phyloP scores from a whole-genome alignment of 2,888 invertebrate species.

The Trichogramma dendrolimi region DNA sequence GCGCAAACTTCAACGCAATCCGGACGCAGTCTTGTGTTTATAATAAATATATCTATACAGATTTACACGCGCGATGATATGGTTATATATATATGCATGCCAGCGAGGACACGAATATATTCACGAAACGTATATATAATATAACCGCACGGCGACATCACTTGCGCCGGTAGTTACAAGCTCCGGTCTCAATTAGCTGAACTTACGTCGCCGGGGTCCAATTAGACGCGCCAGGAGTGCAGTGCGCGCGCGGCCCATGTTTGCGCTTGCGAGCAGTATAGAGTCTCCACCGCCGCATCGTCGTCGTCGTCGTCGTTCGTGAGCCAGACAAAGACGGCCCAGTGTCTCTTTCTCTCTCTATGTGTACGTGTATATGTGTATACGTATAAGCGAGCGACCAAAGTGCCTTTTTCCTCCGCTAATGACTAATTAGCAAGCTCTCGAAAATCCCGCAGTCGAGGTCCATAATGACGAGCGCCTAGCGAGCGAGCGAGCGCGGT shows the following conservation, averaged over 20 bases:
- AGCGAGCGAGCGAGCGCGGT: background rate
- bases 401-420: slow-evolving; percentile 52
- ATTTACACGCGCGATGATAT: too few relatives aligned
- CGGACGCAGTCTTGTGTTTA: too few relatives aligned
- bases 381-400: slow-evolving; percentile 35
- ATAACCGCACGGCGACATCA: too few relatives aligned
- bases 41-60: too few relatives aligned
- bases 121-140: too few relatives aligned
- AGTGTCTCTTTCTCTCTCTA: background rate
- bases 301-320: slow-evolving; percentile 28
- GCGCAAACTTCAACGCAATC: too few relatives aligned
- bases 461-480: slow-evolving; percentile 46
- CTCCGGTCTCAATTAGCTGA: slow-evolving; percentile 52
- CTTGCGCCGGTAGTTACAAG: slow-evolving; percentile 39
- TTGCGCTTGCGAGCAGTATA: slow-evolving; percentile 36
- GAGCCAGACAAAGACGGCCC: slow-evolving; percentile 6
- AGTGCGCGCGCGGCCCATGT: slow-evolving; percentile 41
- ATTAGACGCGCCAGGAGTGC: slow-evolving; percentile 50
- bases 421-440: slow-evolving; percentile 53
- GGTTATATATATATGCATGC: too few relatives aligned
- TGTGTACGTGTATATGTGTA: slow-evolving; percentile 8
- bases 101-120: too few relatives aligned
- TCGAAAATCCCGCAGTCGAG: slow-evolving; percentile 36
- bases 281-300: background rate
- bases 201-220: slow-evolving; percentile 53